A percentile compares a stretch with the other conserved stretches of the same genome.
These are phyloP conservation scores for Sebastes umbrosus DNA, from an alignment of 2,797 vertebrate species.

Conservation along the genomic window DNA sequence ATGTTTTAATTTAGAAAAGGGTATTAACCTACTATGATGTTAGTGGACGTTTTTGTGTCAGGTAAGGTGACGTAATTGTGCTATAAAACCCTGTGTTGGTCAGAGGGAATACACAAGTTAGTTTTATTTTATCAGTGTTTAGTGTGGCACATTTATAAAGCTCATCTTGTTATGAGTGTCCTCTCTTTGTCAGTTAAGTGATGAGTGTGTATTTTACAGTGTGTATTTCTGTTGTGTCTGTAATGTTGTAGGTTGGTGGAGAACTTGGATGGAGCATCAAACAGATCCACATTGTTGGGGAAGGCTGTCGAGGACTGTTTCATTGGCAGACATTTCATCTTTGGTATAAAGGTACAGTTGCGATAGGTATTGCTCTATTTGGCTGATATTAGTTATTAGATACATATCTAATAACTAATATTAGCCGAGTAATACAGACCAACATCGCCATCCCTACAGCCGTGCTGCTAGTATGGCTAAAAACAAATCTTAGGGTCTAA, in stretches of 20 bases:
- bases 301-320: constrained; percentile 91
- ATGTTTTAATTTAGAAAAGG: neutral
- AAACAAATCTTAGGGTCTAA: no score
- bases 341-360: constrained; percentile 90
- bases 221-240: neutral
- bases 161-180: neutral
- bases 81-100: neutral
- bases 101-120: neutral
- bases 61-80: neutral
- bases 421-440: no score
- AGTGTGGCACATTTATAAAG: neutral
- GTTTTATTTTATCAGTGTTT: neutral
- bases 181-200: neutral
- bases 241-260: constrained; percentile 65
- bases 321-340: constrained; percentile 89
- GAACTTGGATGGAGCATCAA: constrained; percentile 60
- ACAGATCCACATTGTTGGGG: constrained; percentile 72
- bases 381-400: neutral
- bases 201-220: neutral
- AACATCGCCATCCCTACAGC: no score
- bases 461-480: no score
- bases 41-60: neutral
- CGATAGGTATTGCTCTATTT: neutral
- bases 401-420: neutral
- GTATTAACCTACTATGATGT: neutral